Conservation (phyloP, 1,140 invertebrate species). For the Drosophila obscura region DNA sequence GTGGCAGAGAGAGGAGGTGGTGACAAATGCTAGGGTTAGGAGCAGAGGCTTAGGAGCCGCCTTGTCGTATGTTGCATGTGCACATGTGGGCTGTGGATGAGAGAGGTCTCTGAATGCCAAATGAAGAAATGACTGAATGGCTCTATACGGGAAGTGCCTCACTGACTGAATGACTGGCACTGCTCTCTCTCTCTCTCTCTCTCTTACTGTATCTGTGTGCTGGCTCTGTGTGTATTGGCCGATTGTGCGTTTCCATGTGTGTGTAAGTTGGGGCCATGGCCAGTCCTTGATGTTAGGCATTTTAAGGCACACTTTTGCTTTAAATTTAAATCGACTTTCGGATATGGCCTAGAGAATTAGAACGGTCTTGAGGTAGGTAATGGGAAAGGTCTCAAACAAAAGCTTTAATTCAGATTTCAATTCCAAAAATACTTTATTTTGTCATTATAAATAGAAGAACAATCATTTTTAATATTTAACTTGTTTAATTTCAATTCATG, state of each 20-base stretch:
- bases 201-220: conserved; percentile 5
- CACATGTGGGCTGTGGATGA: conserved; percentile 28
- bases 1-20: background rate
- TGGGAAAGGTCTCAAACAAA: too few relatives aligned
- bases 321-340: conserved; percentile 39
- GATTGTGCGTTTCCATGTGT: conserved; percentile 44
- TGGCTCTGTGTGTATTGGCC: conserved; percentile 20
- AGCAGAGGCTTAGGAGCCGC: conserved; percentile 20
- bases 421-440: background rate
- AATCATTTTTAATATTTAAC: background rate
- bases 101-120: conserved; percentile 52
- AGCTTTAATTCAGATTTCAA: background rate
- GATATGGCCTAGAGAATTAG: too few relatives aligned
- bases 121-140: conserved; percentile 63
- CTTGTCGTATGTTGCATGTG: conserved; percentile 17
- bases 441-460: background rate
- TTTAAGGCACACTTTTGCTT: conserved; percentile 28
- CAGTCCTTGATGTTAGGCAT: conserved; percentile 23
- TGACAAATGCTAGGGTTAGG: too few relatives aligned
- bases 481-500: background rate
- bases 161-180: conserved; percentile 45
- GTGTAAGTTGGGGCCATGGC: conserved; percentile 15
- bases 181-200: conserved; percentile 31
- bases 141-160: conserved; percentile 42
- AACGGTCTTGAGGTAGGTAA: background rate